Percentiles rank a stretch among this genome's conserved stretches.
Evolutionary conservation across 2,113 vertebrate species (phyloP).

Genomic region (Chaetodon auriga): DNA sequence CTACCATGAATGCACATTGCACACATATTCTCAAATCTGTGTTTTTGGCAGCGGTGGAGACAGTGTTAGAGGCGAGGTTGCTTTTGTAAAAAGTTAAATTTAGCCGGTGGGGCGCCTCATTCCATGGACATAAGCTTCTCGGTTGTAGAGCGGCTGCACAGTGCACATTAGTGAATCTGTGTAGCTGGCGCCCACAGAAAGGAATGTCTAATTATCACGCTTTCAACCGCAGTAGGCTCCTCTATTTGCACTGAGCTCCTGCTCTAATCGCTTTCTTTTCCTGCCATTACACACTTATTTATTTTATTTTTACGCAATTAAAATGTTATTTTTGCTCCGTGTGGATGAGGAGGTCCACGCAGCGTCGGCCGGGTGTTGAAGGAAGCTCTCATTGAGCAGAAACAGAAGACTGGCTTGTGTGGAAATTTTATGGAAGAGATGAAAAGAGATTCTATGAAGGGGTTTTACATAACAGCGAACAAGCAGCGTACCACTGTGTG

Average conservation of each 20-base stretch:
- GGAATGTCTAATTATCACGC: constrained; percentile 82
- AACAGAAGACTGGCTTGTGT: constrained; percentile 39
- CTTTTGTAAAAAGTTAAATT: constrained; percentile 72
- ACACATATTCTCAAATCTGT: constrained; percentile 54
- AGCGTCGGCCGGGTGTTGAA: background rate
- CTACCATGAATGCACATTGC: constrained; percentile 41
- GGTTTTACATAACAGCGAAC: constrained; percentile 50
- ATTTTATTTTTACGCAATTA: constrained; percentile 72
- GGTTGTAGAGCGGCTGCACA: constrained; percentile 55
- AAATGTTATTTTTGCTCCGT: constrained; percentile 62
- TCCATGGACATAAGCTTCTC: constrained; percentile 60
- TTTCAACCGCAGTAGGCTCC: constrained; percentile 69
- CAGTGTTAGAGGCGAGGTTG: constrained; percentile 35
- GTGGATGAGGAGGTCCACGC: constrained; percentile 33
- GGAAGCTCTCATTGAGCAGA: constrained; percentile 55
- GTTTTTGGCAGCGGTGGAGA: constrained; percentile 52
- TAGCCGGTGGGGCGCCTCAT: constrained; percentile 48
- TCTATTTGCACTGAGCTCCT: constrained; percentile 64
- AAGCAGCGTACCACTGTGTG: background rate
- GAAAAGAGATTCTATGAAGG: constrained; percentile 31
- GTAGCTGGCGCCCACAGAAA: constrained; percentile 78
- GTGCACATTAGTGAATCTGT: constrained; percentile 74
- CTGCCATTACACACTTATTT: constrained; percentile 66
- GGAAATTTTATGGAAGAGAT: constrained; percentile 37
- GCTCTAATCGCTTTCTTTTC: constrained; percentile 73